phyloP scores from a whole-genome alignment of 2,113 vertebrate species.

The Bos javanicus region DNA sequence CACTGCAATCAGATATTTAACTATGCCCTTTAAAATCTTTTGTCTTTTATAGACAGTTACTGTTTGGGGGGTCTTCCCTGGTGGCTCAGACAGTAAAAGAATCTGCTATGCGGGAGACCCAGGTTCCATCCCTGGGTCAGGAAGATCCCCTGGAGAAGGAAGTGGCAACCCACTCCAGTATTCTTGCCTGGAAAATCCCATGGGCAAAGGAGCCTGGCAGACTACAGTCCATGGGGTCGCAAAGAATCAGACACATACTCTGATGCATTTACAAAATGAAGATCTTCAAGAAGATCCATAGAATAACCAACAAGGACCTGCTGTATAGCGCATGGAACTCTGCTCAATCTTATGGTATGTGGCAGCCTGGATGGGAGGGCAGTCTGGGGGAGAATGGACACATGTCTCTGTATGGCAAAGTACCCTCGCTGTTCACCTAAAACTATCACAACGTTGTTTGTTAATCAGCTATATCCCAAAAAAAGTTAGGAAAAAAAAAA shows the following conservation, averaged over 20 bases:
- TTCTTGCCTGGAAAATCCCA: neutral
- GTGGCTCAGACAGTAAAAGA: neutral
- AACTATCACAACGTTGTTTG: neutral
- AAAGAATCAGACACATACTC: neutral
- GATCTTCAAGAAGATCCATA: neutral
- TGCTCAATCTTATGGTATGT: neutral
- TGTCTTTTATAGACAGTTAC: neutral
- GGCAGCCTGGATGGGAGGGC: neutral
- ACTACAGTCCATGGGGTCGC: neutral
- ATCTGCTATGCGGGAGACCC: neutral
- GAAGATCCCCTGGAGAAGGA: neutral
- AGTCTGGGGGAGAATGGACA: neutral
- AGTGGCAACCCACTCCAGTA: neutral
- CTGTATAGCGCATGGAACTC: neutral
- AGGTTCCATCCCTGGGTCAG: neutral
- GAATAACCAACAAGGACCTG: rapidly evolving
- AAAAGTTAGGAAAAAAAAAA: neutral
- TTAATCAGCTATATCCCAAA: neutral
- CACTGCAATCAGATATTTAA: neutral
- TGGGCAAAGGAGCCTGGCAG: neutral
- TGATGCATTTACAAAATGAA: neutral
- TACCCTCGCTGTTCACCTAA: neutral
- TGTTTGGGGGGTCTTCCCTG: neutral
- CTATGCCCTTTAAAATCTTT: neutral
- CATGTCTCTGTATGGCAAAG: neutral